Evolutionary conservation across 1,140 invertebrate genomes (phyloP).

Genomic region (Atta cephalotes): DNA sequence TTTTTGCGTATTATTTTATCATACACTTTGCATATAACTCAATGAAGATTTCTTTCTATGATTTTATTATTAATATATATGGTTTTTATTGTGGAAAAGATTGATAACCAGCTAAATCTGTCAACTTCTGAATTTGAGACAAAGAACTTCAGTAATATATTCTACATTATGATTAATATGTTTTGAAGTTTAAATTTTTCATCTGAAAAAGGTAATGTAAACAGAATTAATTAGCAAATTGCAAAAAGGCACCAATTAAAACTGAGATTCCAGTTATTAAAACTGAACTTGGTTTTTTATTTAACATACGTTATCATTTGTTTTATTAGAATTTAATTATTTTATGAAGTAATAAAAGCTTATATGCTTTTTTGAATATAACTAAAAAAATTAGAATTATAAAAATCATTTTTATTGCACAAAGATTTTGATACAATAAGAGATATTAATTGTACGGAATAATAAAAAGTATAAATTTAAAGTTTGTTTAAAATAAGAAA

Average conservation of each 20-base stretch:
- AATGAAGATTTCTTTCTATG: conserved; percentile 9
- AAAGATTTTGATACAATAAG: background rate
- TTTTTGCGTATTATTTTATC: conserved; percentile 3
- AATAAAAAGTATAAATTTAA: background rate
- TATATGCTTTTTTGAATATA: background rate
- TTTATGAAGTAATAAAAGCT: background rate
- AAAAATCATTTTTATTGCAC: no score
- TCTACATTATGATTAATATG: background rate
- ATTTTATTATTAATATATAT: conserved; percentile 13
- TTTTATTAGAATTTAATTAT: background rate
- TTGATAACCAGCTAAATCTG: background rate
- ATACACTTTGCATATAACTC: background rate
- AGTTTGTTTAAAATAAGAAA: background rate
- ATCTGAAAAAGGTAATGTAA: conserved; percentile 21
- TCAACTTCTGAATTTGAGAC: conserved; percentile 37
- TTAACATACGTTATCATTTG: background rate
- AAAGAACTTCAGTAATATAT: background rate
- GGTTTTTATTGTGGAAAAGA: background rate
- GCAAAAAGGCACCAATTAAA: conserved; percentile 41
- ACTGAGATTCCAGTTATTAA: conserved; percentile 20
- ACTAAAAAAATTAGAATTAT: no score
- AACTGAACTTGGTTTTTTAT: conserved; percentile 15
- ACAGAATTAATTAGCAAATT: conserved; percentile 27
- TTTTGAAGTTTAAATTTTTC: conserved; percentile 26
- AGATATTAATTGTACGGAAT: background rate